Conservation (phyloP, 2,888 invertebrate genomes). For the Drosophila nr. fundita region DNA sequence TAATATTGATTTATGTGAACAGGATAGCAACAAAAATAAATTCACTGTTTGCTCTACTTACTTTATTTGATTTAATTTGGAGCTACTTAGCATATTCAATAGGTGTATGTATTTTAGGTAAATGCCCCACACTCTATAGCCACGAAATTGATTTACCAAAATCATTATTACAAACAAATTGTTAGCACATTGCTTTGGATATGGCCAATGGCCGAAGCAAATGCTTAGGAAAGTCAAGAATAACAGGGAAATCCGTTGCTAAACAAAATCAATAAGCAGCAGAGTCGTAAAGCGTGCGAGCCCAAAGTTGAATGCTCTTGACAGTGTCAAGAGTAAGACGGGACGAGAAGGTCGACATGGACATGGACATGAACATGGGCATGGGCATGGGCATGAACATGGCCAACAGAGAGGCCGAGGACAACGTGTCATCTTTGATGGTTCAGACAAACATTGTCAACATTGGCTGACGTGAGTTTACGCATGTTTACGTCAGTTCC, state of each 20-base stretch:
- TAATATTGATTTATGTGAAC: neutral
- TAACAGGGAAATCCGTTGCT: slow-evolving; percentile 7
- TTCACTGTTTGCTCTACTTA: neutral
- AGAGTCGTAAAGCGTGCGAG: slow-evolving; percentile 31
- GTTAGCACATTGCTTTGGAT: neutral
- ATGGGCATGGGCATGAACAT: slow-evolving; percentile 17
- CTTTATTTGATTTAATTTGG: neutral
- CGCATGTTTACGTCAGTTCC: slow-evolving; percentile 34
- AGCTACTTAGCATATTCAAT: neutral
- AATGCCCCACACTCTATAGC: neutral
- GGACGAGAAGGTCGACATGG: slow-evolving; percentile 18
- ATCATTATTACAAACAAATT: neutral
- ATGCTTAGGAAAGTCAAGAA: neutral
- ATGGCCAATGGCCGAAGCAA: neutral
- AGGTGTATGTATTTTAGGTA: neutral
- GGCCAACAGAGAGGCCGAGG: slow-evolving; percentile 4
- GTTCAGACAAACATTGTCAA: slow-evolving; percentile 22
- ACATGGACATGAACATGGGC: slow-evolving; percentile 9
- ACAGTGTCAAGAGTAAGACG: slow-evolving; percentile 24
- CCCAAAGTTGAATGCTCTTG: slow-evolving; percentile 67
- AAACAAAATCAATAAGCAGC: slow-evolving; percentile 6
- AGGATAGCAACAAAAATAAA: neutral
- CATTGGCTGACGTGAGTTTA: slow-evolving; percentile 61
- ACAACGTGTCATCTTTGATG: slow-evolving; percentile 38
- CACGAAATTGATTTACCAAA: neutral